These are phyloP conservation scores for Zosterops pallidus DNA, from an alignment of 2,113 vertebrate genomes.

Conservation along the genomic window DNA sequence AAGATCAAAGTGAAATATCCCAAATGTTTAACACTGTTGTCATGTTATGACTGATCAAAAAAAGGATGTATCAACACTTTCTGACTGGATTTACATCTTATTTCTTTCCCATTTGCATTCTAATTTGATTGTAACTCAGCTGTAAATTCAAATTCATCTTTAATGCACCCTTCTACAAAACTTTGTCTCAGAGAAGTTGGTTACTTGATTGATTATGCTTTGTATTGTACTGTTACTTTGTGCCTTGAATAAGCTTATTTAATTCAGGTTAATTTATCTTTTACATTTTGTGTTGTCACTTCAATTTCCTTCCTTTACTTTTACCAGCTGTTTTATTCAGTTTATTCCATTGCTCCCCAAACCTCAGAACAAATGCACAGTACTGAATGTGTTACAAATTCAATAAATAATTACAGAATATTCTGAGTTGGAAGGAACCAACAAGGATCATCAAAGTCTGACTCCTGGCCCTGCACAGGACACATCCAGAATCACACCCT, in stretches of 20 bases:
- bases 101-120: background rate
- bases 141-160: background rate
- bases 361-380: background rate
- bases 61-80: background rate
- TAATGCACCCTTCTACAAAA: background rate
- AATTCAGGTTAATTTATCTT: background rate
- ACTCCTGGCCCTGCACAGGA: background rate
- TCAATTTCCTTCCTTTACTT: background rate
- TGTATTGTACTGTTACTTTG: background rate
- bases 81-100: background rate
- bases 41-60: background rate
- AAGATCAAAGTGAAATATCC: background rate
- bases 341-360: background rate
- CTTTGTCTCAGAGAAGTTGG: background rate
- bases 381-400: background rate
- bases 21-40: background rate
- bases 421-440: background rate
- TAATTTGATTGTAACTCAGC: background rate
- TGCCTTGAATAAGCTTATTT: background rate
- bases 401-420: background rate
- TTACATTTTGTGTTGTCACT: background rate
- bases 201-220: background rate
- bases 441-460: background rate
- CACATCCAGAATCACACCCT: background rate
- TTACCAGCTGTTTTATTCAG: background rate